Conservation (phyloP, 2,113 vertebrate genomes). For the Pachypanchax playfairii region DNA sequence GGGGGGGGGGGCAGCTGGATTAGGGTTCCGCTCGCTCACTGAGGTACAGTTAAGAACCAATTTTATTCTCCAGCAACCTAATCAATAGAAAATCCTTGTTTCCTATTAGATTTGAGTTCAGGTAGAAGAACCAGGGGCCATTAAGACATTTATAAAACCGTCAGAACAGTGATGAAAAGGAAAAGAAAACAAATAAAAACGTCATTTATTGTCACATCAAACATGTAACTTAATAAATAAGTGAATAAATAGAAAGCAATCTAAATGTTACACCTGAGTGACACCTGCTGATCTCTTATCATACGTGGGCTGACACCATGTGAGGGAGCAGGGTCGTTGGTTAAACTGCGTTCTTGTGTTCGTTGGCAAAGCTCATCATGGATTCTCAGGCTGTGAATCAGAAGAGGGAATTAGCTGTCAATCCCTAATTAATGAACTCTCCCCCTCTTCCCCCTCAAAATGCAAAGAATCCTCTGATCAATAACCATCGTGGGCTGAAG, state of each 20-base stretch:
- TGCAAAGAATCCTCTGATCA: constrained; percentile 78
- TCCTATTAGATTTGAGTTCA: constrained; percentile 81
- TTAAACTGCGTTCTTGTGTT: constrained; percentile 58
- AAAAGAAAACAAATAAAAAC: constrained; percentile 9
- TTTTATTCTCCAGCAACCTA: constrained; percentile 89
- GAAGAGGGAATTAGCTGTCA: constrained; percentile 85
- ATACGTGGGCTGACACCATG: constrained; percentile 41
- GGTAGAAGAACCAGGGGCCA: constrained; percentile 72
- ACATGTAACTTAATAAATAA: constrained; percentile 10
- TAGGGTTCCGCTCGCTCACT: constrained; percentile 75
- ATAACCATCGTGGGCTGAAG: constrained; percentile 79
- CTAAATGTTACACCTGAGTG: constrained; percentile 61
- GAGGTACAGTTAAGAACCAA: constrained; percentile 83
- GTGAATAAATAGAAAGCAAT: no score
- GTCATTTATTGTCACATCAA: constrained; percentile 1
- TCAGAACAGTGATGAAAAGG: constrained; percentile 61
- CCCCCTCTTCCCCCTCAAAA: constrained; percentile 70
- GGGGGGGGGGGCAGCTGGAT: constrained; percentile 68
- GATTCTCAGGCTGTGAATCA: constrained; percentile 72
- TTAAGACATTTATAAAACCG: constrained; percentile 78
- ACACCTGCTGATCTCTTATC: constrained; percentile 61
- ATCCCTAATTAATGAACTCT: constrained; percentile 90
- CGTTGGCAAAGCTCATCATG: constrained; percentile 66
- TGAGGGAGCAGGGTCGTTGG: constrained; percentile 49
- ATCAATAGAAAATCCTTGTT: constrained; percentile 84